Conservation (phyloP, 2,797 vertebrate species). For the Chelonia mydas region DNA sequence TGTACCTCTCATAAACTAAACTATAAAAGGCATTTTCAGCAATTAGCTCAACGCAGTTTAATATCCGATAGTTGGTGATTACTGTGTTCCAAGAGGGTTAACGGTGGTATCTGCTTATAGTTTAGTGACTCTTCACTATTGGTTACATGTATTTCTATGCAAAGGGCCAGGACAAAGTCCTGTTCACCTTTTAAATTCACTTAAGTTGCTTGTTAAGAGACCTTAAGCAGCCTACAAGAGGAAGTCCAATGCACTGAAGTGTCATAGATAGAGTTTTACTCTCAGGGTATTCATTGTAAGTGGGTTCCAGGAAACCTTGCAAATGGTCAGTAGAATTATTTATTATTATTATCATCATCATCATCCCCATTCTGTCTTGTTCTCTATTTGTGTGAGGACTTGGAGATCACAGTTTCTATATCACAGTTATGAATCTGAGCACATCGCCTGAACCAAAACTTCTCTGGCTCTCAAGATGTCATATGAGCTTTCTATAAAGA, state of each 20-base stretch:
- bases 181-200: neutral
- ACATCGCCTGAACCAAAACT: neutral
- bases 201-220: neutral
- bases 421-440: neutral
- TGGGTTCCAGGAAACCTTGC: neutral
- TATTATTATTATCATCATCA: too few relatives aligned
- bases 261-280: neutral
- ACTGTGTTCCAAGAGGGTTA: neutral
- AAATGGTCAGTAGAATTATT: neutral
- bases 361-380: neutral
- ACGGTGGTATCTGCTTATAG: neutral
- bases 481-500: neutral
- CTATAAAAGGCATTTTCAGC: neutral
- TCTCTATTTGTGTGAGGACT: neutral
- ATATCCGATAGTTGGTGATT: neutral
- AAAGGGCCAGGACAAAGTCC: neutral
- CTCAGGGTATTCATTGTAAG: rapidly evolving
- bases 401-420: neutral
- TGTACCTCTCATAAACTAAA: neutral
- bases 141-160: neutral
- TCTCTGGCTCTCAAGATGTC: neutral
- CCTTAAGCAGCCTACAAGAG: neutral
- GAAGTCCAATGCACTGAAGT: neutral
- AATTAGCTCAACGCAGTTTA: neutral
- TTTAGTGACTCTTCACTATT: neutral